Evolutionary conservation across 1,140 invertebrate species (phyloP).

Genomic region (Cotesia glomerata): DNA sequence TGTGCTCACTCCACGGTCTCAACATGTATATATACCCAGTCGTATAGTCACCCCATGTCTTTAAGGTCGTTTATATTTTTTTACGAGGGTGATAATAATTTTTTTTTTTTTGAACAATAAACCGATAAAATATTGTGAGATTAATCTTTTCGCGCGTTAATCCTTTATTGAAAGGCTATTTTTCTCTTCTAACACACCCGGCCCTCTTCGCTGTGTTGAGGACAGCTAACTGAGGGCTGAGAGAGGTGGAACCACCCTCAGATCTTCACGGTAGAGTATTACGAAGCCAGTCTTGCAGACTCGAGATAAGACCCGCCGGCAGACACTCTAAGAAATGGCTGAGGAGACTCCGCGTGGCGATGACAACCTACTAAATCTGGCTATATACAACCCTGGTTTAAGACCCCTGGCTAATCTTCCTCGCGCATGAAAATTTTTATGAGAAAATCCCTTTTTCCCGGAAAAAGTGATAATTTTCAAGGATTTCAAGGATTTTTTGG

Average conservation of each 20-base stretch:
- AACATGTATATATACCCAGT: background rate
- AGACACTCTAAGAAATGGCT: conserved; percentile 46
- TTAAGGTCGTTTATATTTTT: background rate
- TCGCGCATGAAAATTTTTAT: conserved; percentile 12
- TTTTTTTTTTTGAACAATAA: background rate
- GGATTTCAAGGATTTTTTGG: too few species aligned
- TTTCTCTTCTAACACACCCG: background rate
- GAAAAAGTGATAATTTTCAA: too few species aligned
- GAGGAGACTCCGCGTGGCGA: background rate
- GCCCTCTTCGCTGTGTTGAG: background rate
- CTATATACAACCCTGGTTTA: background rate
- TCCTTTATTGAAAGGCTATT: background rate
- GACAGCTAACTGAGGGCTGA: too few species aligned
- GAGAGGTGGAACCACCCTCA: too few species aligned
- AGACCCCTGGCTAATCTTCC: background rate
- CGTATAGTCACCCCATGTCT: background rate
- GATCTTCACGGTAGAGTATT: conserved; percentile 51
- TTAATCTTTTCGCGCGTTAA: too few species aligned
- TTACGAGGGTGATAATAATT: background rate
- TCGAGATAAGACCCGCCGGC: conserved; percentile 57
- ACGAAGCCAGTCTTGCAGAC: conserved; percentile 62
- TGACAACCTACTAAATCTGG: background rate
- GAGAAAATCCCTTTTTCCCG: background rate
- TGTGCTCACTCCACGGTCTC: too few species aligned
- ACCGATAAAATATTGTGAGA: too few species aligned